These are phyloP conservation scores for Sylvia atricapilla DNA, from an alignment of 2,113 vertebrate genomes.

Conservation along the genomic window DNA sequence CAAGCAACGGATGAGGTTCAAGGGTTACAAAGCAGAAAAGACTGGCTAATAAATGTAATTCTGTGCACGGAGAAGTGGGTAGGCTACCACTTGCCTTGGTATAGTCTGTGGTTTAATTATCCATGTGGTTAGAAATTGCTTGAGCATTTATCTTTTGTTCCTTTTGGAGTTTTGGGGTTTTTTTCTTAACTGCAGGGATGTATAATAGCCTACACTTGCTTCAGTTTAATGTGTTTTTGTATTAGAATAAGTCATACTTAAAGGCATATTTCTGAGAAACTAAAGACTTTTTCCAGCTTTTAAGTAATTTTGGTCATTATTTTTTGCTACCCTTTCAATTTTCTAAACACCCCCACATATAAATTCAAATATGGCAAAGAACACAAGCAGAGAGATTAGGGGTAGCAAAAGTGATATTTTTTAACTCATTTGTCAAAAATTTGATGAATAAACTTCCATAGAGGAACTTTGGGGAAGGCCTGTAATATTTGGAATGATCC, in stretches of 20 bases:
- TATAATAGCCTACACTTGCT: not conserved
- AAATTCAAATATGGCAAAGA: not conserved
- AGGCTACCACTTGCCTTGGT: not conserved
- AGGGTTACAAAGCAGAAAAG: not conserved
- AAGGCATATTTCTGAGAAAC: not conserved
- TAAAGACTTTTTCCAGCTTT: not conserved
- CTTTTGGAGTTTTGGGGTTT: not conserved
- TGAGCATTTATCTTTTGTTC: not conserved
- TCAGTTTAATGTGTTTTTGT: not conserved
- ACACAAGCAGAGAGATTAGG: not conserved
- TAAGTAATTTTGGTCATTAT: not conserved
- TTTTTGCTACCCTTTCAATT: not conserved
- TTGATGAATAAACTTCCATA: not conserved
- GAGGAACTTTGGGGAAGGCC: not conserved
- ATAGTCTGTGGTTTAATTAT: not conserved
- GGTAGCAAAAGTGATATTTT: not conserved
- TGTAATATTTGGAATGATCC: not conserved
- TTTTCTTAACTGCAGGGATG: not conserved
- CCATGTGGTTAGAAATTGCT: fast-evolving
- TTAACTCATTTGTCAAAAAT: not conserved
- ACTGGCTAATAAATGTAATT: not conserved
- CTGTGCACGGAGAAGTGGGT: not conserved
- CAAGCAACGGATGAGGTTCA: not conserved
- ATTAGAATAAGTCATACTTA: not conserved
- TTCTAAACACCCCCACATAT: not conserved